Base-by-base conservation (phyloP, 2,113 vertebrate species). In the Seriola dumerili region DNA sequence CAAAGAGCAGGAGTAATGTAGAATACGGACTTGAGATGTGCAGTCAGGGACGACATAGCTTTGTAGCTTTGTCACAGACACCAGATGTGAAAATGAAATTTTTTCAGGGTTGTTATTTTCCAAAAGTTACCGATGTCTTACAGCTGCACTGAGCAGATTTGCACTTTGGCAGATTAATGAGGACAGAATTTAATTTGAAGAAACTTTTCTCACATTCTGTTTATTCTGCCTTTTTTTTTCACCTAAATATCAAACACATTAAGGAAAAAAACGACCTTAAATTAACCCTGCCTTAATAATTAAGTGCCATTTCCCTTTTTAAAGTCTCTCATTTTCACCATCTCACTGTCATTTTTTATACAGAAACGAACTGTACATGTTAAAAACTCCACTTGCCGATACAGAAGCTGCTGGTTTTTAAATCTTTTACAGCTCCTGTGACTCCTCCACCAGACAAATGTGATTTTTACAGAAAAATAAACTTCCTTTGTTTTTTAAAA, bases 1-100 rank as follows among this genome's bases (percentile, higher is more conserved):
- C 19, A 12, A 40, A 8, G 85, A 86, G 25, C 83, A 87, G 0
- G 65, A 80, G 2, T 44, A 8, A 65, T 5, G 59, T 5, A 5
- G 14, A 25, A 42, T 0, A 7, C 1, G 1, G 16, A 34, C 34
- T 9, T 12, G 2, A 44, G 13, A 1, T 8, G 19, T 7, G 64
- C 5, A 14, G 29, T n/a, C 2, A 16, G 42, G 34, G 54, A 40
- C 19, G 23, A 0, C 14, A 12, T 13, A 77, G 17, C 29, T 67
- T 55, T 25, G 8, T 12, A 36, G 32, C 13, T 68, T 61, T 38
- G 3, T 50, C 40, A 9, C 14, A 21, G 23, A 2, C 8, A 40
- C 16, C 10, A 46, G n/a, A 50, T 9, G n/a, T 16, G 74, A 32
- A 12, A 8, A 1, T 16, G 12, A 40, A 25, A 7, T 12, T 72